Evolutionary conservation across 2,888 invertebrate species (phyloP).

Genomic region (Cheiracanthium punctorium): DNA sequence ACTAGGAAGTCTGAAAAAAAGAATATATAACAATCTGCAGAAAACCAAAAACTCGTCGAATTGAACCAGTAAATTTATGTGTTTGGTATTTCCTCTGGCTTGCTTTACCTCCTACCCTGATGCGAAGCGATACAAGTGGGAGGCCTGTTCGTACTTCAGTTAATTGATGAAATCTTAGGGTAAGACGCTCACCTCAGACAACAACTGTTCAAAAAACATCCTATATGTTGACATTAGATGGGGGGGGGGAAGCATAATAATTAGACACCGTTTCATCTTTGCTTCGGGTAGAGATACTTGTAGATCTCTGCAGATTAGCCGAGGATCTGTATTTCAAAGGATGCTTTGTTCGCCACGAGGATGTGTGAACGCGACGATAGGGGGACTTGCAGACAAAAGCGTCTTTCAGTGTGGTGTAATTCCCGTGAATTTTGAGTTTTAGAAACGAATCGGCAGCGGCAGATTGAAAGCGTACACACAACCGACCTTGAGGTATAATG

Average conservation of each 20-base stretch:
- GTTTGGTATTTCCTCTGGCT: too few relatives aligned
- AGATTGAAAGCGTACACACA: not conserved
- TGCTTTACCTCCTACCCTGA: too few relatives aligned
- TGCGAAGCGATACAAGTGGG: not conserved
- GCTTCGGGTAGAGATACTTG: not conserved
- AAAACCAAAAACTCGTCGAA: too few relatives aligned
- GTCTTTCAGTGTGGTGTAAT: not conserved
- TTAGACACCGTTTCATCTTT: not conserved
- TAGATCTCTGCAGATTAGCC: not conserved
- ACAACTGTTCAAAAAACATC: constrained; percentile 1
- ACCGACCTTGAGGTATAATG: not conserved
- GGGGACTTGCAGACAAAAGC: not conserved
- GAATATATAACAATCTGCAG: too few relatives aligned
- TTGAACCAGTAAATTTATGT: too few relatives aligned
- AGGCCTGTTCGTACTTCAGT: not conserved
- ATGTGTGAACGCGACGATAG: constrained; percentile 2
- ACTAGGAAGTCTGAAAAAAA: too few relatives aligned
- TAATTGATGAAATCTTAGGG: not conserved
- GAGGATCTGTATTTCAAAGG: not conserved
- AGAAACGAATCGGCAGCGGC: not conserved
- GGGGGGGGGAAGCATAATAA: not conserved
- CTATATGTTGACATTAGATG: not conserved
- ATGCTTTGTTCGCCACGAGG: not conserved
- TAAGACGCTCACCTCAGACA: not conserved
- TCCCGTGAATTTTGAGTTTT: not conserved